Conservation (phyloP, 1,140 invertebrate species). For the Temnothorax nylanderi region DNA sequence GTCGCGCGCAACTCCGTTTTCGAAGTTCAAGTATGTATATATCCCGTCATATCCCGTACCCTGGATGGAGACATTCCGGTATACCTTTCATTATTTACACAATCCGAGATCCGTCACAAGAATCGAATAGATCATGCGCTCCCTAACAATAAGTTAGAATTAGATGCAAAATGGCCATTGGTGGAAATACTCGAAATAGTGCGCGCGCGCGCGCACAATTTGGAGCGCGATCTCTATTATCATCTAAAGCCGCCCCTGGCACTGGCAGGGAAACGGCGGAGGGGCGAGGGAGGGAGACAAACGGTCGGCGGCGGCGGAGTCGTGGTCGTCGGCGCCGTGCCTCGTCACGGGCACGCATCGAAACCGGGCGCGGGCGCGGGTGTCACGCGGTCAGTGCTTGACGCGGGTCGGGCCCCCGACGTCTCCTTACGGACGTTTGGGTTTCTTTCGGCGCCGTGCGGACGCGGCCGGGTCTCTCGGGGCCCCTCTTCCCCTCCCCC, state of each 20-base stretch:
- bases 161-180: not conserved
- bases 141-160: too few relatives aligned
- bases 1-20: constrained; percentile 11
- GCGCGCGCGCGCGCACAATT: not conserved
- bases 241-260: not conserved
- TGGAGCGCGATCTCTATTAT: not conserved
- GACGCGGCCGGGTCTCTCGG: not conserved
- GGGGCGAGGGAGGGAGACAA: not conserved
- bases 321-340: constrained; percentile 33
- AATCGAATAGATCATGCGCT: not conserved
- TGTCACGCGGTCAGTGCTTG: constrained; percentile 38
- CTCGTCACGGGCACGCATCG: constrained; percentile 20
- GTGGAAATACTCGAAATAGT: not conserved
- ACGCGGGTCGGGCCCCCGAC: constrained; percentile 10
- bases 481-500: too few relatives aligned
- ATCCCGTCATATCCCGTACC: not conserved
- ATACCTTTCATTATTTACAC: not conserved
- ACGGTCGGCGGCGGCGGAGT: constrained; percentile 3
- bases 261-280: not conserved
- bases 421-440: not conserved
- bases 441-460: not conserved
- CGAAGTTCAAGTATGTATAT: too few relatives aligned
- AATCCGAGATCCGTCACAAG: not conserved
- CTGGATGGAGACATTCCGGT: not conserved
- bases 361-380: constrained; percentile 1